phyloP scores from a whole-genome alignment of 2,888 invertebrate genomes.

The Sarcophaga variegata region DNA sequence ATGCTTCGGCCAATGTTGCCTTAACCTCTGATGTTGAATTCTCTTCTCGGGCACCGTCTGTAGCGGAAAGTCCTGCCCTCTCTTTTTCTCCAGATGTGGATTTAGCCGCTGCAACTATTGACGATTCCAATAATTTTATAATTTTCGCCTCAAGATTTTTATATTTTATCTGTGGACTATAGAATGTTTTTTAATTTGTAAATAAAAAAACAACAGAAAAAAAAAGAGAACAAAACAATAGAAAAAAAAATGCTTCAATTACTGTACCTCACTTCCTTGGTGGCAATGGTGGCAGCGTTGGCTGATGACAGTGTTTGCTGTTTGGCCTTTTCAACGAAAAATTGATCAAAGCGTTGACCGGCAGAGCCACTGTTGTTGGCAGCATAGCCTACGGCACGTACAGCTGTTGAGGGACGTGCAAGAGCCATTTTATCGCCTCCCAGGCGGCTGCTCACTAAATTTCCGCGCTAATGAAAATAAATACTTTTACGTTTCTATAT shows the following conservation, averaged over 20 bases:
- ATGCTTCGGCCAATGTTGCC: slow-evolving; percentile 81
- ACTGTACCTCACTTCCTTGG: slow-evolving; percentile 84
- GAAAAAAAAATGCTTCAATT: neutral
- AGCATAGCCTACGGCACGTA: slow-evolving; percentile 97
- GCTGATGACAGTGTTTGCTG: slow-evolving; percentile 78
- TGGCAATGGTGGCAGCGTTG: slow-evolving; percentile 82
- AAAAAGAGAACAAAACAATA: slow-evolving; percentile 69
- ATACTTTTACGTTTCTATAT: neutral
- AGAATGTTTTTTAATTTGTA: too few relatives aligned
- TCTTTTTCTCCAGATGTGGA: neutral
- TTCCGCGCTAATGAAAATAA: slow-evolving; percentile 76
- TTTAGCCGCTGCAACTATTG: slow-evolving; percentile 84
- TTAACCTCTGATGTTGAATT: slow-evolving; percentile 72
- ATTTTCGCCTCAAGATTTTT: slow-evolving; percentile 94
- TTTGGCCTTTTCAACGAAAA: slow-evolving; percentile 84
- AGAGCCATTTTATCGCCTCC: slow-evolving; percentile 77
- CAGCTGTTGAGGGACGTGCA: slow-evolving; percentile 96
- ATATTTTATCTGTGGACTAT: slow-evolving; percentile 94
- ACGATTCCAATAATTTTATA: slow-evolving; percentile 94
- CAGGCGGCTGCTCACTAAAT: slow-evolving; percentile 78
- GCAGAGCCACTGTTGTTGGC: slow-evolving; percentile 83
- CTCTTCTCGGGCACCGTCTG: slow-evolving; percentile 30
- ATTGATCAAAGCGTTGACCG: slow-evolving; percentile 87
- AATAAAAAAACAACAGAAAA: neutral
- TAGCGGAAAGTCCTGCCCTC: slow-evolving; percentile 6